A percentile compares a stretch with the other conserved stretches of the same genome.
Evolutionary conservation across 2,888 invertebrate genomes (phyloP).

Genomic region (Acleris emargana): DNA sequence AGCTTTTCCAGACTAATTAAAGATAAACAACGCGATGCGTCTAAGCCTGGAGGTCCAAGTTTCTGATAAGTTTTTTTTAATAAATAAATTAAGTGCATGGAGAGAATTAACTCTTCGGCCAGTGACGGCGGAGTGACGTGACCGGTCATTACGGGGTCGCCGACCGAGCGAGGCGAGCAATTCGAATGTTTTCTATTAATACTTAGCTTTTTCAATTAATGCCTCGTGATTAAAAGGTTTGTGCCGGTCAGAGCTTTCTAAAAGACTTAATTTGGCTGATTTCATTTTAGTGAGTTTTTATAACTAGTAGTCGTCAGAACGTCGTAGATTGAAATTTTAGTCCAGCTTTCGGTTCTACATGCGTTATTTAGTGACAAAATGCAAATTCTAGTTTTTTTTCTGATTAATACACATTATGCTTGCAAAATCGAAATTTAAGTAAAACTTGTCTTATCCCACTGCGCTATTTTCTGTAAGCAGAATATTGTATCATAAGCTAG

Average conservation of each 20-base stretch:
- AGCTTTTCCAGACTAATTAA: slow-evolving; percentile 71
- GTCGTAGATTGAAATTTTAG: too few species aligned
- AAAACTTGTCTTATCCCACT: too few species aligned
- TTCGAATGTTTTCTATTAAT: slow-evolving; percentile 37
- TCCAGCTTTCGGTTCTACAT: too few species aligned
- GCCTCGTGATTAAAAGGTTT: slow-evolving; percentile 27
- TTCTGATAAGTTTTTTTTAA: slow-evolving; percentile 52
- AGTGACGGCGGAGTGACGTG: slow-evolving; percentile 70
- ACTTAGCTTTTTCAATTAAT: slow-evolving; percentile 29
- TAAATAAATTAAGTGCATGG: slow-evolving; percentile 66
- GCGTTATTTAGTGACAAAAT: too few species aligned
- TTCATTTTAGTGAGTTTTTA: not conserved
- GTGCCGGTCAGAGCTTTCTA: slow-evolving; percentile 8
- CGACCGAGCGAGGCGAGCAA: slow-evolving; percentile 39
- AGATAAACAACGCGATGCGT: slow-evolving; percentile 69
- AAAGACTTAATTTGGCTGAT: not conserved
- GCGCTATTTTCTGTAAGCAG: too few species aligned
- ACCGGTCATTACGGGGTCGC: slow-evolving; percentile 65
- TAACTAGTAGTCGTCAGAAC: not conserved
- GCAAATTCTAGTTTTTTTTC: too few species aligned
- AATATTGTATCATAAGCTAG: too few species aligned
- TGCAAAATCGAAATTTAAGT: too few species aligned
- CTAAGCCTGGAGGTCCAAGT: slow-evolving; percentile 41
- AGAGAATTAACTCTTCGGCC: slow-evolving; percentile 75
- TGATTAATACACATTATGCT: too few species aligned